Evolutionary conservation across 2,797 vertebrate genomes (phyloP).

Genomic region (Macrochelys suwanniensis): DNA sequence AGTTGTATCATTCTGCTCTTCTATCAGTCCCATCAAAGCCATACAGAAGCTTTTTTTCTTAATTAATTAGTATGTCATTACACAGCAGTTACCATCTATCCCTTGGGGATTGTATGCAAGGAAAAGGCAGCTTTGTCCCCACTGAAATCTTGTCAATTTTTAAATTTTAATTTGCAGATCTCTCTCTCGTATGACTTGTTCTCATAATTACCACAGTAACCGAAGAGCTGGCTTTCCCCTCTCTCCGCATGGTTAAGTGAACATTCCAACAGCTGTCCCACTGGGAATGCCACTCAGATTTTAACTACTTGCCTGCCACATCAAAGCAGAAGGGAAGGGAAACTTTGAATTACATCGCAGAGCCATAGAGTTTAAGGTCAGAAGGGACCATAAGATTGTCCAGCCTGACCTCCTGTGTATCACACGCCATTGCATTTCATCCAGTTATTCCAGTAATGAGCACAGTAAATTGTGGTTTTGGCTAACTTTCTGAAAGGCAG

Average conservation of each 20-base stretch:
- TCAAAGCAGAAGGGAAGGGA: neutral
- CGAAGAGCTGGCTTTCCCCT: neutral
- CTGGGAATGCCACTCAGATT: neutral
- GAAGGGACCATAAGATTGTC: neutral
- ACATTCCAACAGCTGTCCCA: neutral
- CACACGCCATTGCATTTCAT: neutral
- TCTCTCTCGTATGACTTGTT: neutral
- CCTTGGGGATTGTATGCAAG: neutral
- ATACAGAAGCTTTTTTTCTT: neutral
- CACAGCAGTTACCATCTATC: neutral
- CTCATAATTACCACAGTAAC: neutral
- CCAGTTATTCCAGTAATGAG: neutral
- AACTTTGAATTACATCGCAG: neutral
- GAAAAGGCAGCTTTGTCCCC: neutral
- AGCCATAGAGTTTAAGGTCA: neutral
- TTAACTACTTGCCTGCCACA: neutral
- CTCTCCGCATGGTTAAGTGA: neutral
- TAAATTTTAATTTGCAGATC: neutral
- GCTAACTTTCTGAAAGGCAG: neutral
- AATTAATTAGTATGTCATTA: neutral
- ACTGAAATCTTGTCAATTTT: neutral
- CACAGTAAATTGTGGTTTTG: neutral
- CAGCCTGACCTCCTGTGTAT: neutral
- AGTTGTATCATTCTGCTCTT: neutral
- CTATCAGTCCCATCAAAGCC: neutral